Base-by-base conservation (phyloP, 2,888 invertebrate species). In the Bursaphelenchus okinawaensis region DNA sequence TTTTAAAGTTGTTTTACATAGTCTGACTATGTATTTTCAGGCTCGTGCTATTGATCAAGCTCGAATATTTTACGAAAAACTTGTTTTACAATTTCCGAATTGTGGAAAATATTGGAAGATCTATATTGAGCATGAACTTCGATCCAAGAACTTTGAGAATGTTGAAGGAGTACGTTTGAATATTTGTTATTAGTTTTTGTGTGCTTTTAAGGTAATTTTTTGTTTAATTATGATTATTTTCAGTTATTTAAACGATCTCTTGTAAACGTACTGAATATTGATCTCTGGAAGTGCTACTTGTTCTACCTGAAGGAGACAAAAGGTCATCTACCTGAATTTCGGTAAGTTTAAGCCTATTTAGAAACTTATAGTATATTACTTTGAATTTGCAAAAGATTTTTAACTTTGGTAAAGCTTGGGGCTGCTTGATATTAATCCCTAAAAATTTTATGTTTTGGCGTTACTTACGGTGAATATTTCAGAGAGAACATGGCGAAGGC, bases 401-500 rank as follows among this genome's bases (percentile, higher is more conserved):
- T n/a, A n/a, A n/a, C n/a, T n/a, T n/a, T n/a, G n/a, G n/a, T n/a
- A n/a, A n/a, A n/a, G n/a, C n/a, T n/a, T n/a, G n/a, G n/a, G n/a
- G n/a, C n/a, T n/a, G n/a, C n/a, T n/a, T n/a, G n/a, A n/a, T n/a
- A n/a, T n/a, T n/a, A n/a, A n/a, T n/a, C n/a, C n/a, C n/a, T n/a
- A n/a, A n/a, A n/a, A n/a, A n/a, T n/a, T n/a, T n/a, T n/a, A n/a
- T n/a, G n/a, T n/a, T n/a, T n/a, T n/a, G n/a, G n/a, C n/a, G n/a
- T n/a, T n/a, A n/a, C n/a, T n/a, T 16, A 60, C 66, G 31, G 52
- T 4, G 20, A 67, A 67, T 23, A 20, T 65, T 76, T 65, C 83
- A 94, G 96, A 83, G 98, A 98, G 84, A 96, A 95, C 86, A 92
- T 99, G 91, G 96, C 96, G 0, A 94, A 98, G 84, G 96, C 98